These are phyloP conservation scores for Ridgeia piscesae DNA, from an alignment of 1,140 invertebrate species.

Conservation along the genomic window DNA sequence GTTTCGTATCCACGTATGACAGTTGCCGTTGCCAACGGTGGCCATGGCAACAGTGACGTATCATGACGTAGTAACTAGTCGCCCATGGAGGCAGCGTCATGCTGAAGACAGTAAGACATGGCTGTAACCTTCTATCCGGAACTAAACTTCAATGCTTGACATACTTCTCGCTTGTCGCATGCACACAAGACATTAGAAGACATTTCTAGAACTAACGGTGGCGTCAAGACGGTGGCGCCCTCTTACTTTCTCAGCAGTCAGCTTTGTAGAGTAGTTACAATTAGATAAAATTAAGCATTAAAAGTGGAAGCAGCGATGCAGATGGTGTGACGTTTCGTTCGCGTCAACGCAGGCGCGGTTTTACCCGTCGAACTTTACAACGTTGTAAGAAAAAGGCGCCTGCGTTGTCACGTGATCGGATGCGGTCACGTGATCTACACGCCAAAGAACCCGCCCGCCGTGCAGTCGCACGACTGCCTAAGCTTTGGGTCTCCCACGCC, in stretches of 20 bases:
- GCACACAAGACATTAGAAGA: background rate
- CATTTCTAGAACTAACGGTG: background rate
- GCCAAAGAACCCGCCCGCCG: background rate
- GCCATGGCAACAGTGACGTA: background rate
- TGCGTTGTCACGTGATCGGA: too few species aligned
- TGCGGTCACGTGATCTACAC: background rate
- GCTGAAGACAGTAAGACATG: background rate
- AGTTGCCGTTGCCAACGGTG: background rate
- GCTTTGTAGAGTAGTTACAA: background rate
- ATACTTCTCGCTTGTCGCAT: background rate
- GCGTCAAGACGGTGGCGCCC: background rate
- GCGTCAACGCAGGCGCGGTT: background rate
- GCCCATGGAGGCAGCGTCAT: background rate
- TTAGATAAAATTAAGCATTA: background rate
- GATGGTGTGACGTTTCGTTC: background rate
- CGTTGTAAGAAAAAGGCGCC: too few species aligned
- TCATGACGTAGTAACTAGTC: background rate
- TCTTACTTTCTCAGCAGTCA: background rate
- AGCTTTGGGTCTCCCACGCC: background rate
- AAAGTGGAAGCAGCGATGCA: background rate
- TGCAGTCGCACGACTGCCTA: background rate
- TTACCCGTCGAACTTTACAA: too few species aligned
- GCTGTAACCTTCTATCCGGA: background rate
- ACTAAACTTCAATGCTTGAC: slow-evolving; percentile 1
- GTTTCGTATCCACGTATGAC: background rate